Evolutionary conservation across 2,113 vertebrate species (phyloP).

Genomic region (Fulica atra): DNA sequence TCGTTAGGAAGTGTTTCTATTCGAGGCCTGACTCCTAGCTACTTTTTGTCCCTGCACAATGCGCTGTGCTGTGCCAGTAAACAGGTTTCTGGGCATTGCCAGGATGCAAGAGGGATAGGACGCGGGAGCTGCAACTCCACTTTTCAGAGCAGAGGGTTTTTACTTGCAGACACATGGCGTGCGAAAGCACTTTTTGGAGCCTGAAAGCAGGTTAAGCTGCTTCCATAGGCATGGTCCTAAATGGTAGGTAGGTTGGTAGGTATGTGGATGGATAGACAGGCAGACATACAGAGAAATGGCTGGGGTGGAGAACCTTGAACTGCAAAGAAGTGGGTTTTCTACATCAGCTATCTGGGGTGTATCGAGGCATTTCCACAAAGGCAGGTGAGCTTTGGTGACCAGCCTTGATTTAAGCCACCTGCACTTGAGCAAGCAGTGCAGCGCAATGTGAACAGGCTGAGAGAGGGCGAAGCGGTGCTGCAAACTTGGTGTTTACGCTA

Average conservation of each 20-base stretch:
- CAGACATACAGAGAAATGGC: no score
- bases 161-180: neutral
- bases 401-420: neutral
- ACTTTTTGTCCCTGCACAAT: neutral
- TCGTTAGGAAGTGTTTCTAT: neutral
- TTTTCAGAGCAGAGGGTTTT: neutral
- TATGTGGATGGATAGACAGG: no score
- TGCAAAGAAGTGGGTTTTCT: neutral
- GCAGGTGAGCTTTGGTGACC: neutral
- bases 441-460: neutral
- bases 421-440: neutral
- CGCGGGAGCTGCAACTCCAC: neutral
- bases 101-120: neutral
- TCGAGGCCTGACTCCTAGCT: neutral
- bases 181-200: neutral
- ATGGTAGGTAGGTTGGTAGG: neutral
- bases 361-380: neutral
- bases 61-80: fast-evolving
- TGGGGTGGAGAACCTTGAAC: neutral
- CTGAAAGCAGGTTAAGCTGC: neutral
- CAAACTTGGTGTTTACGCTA: fast-evolving
- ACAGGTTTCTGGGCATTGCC: neutral
- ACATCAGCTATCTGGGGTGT: neutral
- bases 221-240: neutral
- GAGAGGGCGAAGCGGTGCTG: neutral